phyloP scores from a whole-genome alignment of 2,113 vertebrate species.

The Chionodraco myersi region DNA sequence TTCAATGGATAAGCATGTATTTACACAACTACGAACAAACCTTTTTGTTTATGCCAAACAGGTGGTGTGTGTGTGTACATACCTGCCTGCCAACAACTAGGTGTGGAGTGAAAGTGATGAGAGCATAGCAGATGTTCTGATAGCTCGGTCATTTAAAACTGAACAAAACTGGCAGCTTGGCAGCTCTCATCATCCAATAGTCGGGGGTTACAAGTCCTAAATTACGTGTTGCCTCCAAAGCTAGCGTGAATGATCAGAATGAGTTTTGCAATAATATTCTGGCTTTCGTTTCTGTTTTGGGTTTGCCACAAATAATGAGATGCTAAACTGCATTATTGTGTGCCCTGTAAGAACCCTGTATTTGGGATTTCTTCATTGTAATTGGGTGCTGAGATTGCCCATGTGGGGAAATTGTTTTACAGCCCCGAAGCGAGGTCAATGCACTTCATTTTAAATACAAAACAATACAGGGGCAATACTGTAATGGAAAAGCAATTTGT shows the following conservation, averaged over 20 bases:
- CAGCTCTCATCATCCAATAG: conserved; percentile 49
- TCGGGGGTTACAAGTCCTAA: conserved; percentile 55
- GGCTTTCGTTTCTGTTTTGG: conserved; percentile 61
- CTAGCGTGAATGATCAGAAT: conserved; percentile 64
- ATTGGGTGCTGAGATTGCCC: conserved; percentile 61
- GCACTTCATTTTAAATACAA: conserved; percentile 55
- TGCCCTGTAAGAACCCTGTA: conserved; percentile 38
- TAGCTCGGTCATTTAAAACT: conserved; percentile 66
- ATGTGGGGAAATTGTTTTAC: conserved; percentile 65
- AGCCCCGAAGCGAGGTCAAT: conserved; percentile 48
- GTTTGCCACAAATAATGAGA: conserved; percentile 58
- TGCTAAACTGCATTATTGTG: conserved; percentile 61
- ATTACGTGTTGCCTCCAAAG: conserved; percentile 64
- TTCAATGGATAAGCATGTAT: conserved; percentile 42
- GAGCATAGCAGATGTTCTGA: conserved; percentile 73
- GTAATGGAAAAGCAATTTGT: conserved; percentile 57
- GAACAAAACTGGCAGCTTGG: conserved; percentile 57
- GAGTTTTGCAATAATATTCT: conserved; percentile 58
- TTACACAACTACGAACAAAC: conserved; percentile 60
- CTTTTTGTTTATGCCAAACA: conserved; percentile 61
- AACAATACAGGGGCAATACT: conserved; percentile 40
- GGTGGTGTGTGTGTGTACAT: conserved; percentile 55
- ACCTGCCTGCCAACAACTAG: conserved; percentile 60
- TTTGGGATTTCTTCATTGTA: conserved; percentile 61
- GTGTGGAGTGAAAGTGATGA: conserved; percentile 62